Evolutionary conservation across 2,797 vertebrate genomes (phyloP).

Genomic region (Rhadinocentrus ornatus): DNA sequence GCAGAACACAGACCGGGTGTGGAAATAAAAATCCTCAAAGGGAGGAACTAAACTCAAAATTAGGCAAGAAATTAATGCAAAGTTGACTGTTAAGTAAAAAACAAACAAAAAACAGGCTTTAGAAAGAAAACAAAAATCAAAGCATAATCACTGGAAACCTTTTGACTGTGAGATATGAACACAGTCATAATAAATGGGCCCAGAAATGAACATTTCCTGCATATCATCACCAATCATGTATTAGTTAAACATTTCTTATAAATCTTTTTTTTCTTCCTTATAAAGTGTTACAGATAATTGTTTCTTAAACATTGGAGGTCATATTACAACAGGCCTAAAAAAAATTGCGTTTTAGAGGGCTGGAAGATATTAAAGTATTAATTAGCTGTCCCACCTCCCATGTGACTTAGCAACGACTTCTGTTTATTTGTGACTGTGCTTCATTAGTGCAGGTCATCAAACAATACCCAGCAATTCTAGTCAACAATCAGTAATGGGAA

Average conservation of each 20-base stretch:
- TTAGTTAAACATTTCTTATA: no score
- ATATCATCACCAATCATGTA: no score
- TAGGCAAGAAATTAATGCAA: neutral
- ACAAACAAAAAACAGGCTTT: neutral
- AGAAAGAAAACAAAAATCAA: neutral
- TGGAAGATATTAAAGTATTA: neutral
- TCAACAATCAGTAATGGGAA: conserved; percentile 10
- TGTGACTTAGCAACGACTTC: neutral
- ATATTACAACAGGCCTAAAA: neutral
- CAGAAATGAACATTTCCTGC: neutral
- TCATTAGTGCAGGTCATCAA: neutral
- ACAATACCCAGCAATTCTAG: conserved; percentile 8
- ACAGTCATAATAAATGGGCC: neutral
- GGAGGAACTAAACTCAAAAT: neutral
- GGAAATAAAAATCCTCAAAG: neutral
- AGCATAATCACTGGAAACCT: neutral
- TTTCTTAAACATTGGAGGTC: neutral
- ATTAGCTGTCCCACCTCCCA: neutral
- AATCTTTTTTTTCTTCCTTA: no score
- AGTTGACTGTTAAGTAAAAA: neutral
- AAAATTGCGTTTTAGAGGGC: neutral
- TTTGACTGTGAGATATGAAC: no score
- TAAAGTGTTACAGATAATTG: neutral
- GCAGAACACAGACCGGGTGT: neutral
- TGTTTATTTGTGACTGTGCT: neutral